Base-by-base conservation (phyloP, 2,113 vertebrate genomes). In the Glaucomys volans region DNA sequence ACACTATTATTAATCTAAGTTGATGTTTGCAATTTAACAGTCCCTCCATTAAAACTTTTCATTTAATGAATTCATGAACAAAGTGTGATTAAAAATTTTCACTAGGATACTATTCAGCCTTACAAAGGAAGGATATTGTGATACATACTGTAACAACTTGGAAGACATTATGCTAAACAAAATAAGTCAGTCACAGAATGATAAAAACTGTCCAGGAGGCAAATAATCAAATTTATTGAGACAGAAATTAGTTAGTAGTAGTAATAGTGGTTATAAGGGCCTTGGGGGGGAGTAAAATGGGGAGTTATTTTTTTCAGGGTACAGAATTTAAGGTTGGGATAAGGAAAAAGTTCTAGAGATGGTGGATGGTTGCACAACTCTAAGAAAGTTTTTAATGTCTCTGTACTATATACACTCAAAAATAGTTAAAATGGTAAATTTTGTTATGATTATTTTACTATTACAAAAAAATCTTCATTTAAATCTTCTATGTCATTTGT, bases 101-200 rank as follows among this genome's bases (percentile, higher is more conserved):
- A n/a, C 66, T 72, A 54, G 54, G 75, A 59, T 94, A 87, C 47
- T 87, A 75, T 62, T 74, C 42, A 76, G 32, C 64, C 44, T 90
- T 92, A 75, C 92, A 96, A 91, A 83, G 7, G 17, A 76, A 95
- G 82, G 84, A 66, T 59, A 94, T 84, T 95, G 12, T 87, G 37
- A 87, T 8, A 76, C 3, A 76, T 35, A 71, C 14, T 66, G 42
- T 40, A 74, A 84, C 20, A 93, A 81, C 30, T 22, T 11, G 71
- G 14, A 81, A 87, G 66, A 67, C 12, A 87, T 67, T 79, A 93
- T 22, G 62, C 35, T 94, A 84, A 89, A 67, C 69, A 28, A 97
- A 96, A 77, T 82, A 81, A 88, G 47, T 30, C 40, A 82, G 52
- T 64, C 79, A 83, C 26, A 79, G 69, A 94, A 75, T 30, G 50